Conservation (phyloP, 2,797 vertebrate genomes). For the Anguilla anguilla region DNA sequence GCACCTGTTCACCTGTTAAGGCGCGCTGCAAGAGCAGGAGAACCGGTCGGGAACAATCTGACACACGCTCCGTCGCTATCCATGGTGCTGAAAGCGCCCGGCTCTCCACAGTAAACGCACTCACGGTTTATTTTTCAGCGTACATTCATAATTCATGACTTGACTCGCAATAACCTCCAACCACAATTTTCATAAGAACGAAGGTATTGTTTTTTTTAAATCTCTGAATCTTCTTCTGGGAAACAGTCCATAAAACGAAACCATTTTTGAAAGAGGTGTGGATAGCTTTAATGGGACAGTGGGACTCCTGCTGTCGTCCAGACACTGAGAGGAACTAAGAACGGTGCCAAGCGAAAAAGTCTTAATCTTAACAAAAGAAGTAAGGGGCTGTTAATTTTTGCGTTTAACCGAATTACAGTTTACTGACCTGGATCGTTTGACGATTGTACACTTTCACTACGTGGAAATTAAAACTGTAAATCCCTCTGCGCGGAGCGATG, state of each 20-base stretch:
- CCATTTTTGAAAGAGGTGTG: constrained; percentile 2
- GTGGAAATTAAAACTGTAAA: constrained; percentile 99
- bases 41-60: neutral
- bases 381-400: neutral
- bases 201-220: constrained; percentile 40
- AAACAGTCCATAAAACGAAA: constrained; percentile 42
- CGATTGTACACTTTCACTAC: constrained; percentile 99
- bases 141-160: constrained; percentile 60
- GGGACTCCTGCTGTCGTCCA: neutral
- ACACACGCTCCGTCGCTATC: constrained; percentile 41
- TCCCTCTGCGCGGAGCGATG: constrained; percentile 92
- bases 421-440: constrained; percentile 95
- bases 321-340: neutral
- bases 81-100: constrained; percentile 53
- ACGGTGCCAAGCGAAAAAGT: neutral
- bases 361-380: neutral
- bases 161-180: constrained; percentile 49
- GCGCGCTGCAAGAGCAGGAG: neutral
- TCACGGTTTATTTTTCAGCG: constrained; percentile 29
- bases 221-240: constrained; percentile 35
- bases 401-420: neutral
- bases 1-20: neutral
- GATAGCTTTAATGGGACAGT: neutral
- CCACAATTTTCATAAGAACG: constrained; percentile 17
- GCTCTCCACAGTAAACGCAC: constrained; percentile 1